Conservation (phyloP, 1,140 invertebrate genomes). For the Zaprionus nigranus region DNA sequence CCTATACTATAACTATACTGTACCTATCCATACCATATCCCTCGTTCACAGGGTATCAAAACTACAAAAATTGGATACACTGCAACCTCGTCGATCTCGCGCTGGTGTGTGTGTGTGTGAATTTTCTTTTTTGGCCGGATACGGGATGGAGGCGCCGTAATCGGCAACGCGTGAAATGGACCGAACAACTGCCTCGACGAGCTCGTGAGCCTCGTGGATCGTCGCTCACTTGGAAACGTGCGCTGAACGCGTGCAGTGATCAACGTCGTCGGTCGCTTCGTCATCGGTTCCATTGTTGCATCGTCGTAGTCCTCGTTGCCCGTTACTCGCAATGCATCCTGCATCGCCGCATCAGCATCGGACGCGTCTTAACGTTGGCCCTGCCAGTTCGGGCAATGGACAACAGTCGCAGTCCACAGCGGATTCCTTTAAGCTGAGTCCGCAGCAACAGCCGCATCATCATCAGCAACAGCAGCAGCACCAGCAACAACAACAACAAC, state of each 20-base stretch:
- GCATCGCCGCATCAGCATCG: constrained; percentile 76
- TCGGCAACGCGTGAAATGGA: constrained; percentile 63
- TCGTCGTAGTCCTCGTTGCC: background rate
- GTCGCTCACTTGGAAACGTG: constrained; percentile 67
- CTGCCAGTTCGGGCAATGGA: constrained; percentile 39
- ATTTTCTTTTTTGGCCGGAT: constrained; percentile 34
- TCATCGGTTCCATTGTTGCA: constrained; percentile 17
- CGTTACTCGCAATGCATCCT: constrained; percentile 64
- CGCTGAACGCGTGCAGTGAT: constrained; percentile 73
- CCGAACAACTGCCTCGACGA: constrained; percentile 47
- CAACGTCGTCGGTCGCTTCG: constrained; percentile 33
- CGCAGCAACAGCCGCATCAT: constrained; percentile 41
- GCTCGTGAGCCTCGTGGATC: constrained; percentile 9
- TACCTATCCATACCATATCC: too few species aligned
- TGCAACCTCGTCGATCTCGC: constrained; percentile 24
- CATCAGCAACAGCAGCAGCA: constrained; percentile 49
- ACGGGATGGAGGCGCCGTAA: constrained; percentile 23
- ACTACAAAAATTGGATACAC: constrained; percentile 37
- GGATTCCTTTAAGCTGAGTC: constrained; percentile 60
- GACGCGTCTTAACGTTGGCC: constrained; percentile 55
- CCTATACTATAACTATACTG: too few species aligned
- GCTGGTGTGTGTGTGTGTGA: constrained; percentile 9
- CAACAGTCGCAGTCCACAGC: constrained; percentile 52
- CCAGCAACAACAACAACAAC: constrained; percentile 42
- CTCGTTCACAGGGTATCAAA: constrained; percentile 14